phyloP scores from a whole-genome alignment of 2,797 vertebrate species.

The Pipistrellus pipistrellus region DNA sequence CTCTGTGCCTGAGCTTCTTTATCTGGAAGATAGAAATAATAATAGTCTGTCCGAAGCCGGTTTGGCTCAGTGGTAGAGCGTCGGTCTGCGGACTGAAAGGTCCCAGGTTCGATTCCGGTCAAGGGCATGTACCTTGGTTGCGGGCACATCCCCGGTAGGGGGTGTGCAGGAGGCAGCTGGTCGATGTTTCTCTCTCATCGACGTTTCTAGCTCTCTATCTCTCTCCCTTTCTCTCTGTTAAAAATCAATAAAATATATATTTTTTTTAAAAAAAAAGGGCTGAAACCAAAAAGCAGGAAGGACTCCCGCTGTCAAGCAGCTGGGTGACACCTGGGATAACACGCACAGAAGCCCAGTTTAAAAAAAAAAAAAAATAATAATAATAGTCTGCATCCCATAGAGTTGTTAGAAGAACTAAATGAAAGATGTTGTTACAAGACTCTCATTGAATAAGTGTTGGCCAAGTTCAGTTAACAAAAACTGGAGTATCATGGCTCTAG shows the following conservation, averaged over 20 bases:
- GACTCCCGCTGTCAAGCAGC: neutral
- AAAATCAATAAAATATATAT: too few relatives aligned
- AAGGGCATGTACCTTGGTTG: too few relatives aligned
- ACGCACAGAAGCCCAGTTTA: neutral
- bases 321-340: neutral
- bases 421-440: neutral
- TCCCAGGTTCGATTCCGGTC: too few relatives aligned
- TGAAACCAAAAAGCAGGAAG: constrained; percentile 19
- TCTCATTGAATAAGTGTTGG: neutral
- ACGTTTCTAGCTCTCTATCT: too few relatives aligned
- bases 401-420: neutral
- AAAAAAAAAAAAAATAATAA: too few relatives aligned
- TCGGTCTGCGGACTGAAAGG: too few relatives aligned
- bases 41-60: too few relatives aligned
- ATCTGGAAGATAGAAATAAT: neutral
- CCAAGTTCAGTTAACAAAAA: neutral
- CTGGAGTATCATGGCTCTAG: neutral
- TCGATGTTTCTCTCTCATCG: too few relatives aligned
- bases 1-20: neutral
- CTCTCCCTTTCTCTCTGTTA: too few relatives aligned
- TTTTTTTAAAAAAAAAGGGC: neutral
- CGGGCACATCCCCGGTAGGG: too few relatives aligned
- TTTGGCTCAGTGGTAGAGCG: too few relatives aligned
- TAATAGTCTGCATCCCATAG: neutral
- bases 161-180: too few relatives aligned